These are phyloP conservation scores for Anseranas semipalmata DNA, from an alignment of 2,113 vertebrate genomes.

Conservation along the genomic window DNA sequence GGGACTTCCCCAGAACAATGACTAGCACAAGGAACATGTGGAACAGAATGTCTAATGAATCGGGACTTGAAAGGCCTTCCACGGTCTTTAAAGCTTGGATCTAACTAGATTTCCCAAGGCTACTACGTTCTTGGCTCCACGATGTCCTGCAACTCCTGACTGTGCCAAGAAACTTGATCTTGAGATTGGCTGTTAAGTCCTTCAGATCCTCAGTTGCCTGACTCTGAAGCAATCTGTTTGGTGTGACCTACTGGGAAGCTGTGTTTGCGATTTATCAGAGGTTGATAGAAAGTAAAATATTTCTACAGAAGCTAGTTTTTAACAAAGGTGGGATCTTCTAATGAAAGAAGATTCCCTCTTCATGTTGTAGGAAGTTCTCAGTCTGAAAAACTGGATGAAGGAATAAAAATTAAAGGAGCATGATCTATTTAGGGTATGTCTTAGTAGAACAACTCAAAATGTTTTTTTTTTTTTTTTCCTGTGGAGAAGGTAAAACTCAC, in stretches of 20 bases:
- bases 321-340: neutral
- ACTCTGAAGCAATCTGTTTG: neutral
- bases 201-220: neutral
- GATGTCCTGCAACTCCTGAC: neutral
- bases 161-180: slow-evolving; percentile 12
- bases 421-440: neutral
- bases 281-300: neutral
- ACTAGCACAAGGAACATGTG: neutral
- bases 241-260: neutral
- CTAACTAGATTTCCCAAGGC: neutral
- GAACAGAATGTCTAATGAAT: neutral
- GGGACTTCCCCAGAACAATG: neutral
- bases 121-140: neutral
- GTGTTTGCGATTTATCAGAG: neutral
- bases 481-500: neutral
- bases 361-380: neutral
- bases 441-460: neutral
- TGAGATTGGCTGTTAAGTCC: neutral
- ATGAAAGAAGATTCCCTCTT: too few relatives aligned
- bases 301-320: neutral
- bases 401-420: neutral
- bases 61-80: neutral
- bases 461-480: neutral
- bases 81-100: neutral
- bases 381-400: neutral